Percentiles rank a stretch among this genome's conserved stretches.
phyloP scores from a whole-genome alignment of 2,797 vertebrate genomes.

The Neostethus bicornis region DNA sequence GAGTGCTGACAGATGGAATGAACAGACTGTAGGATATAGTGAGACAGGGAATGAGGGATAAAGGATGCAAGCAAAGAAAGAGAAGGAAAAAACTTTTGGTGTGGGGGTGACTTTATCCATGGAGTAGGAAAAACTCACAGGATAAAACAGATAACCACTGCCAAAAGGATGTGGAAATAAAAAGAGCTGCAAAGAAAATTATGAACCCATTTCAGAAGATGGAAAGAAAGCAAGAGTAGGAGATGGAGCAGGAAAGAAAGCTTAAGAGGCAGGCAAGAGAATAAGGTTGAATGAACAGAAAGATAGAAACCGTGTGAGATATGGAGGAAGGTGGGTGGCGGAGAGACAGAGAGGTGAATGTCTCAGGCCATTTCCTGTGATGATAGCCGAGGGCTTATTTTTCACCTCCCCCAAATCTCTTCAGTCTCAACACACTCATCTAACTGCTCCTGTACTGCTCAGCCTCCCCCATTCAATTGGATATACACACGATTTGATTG shows the following conservation, averaged over 20 bases:
- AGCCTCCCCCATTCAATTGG: conserved; percentile 17
- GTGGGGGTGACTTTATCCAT: conserved; percentile 17
- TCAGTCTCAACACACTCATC: conserved; percentile 21
- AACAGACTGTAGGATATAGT: conserved; percentile 12
- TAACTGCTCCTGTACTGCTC: conserved; percentile 26
- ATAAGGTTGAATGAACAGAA: conserved; percentile 53
- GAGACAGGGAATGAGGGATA: conserved; percentile 20
- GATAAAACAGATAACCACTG: conserved; percentile 37
- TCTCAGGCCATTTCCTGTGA: conserved; percentile 72
- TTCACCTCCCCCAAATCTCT: conserved; percentile 36
- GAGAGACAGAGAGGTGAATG: conserved; percentile 61
- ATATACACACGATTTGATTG: conserved; percentile 51
- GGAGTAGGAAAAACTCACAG: conserved; percentile 9
- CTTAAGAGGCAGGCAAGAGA: conserved; percentile 47
- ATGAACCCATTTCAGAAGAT: conserved; percentile 41
- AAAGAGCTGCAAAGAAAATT: conserved; percentile 34
- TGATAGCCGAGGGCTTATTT: conserved; percentile 74
- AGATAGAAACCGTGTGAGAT: conserved; percentile 49
- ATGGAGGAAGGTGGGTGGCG: conserved; percentile 48
- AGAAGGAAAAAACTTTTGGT: conserved; percentile 13
- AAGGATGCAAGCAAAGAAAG: conserved; percentile 12
- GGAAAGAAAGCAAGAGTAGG: conserved; percentile 25
- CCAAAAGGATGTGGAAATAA: conserved; percentile 21
- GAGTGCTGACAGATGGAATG: conserved; percentile 27
- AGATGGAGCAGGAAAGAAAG: conserved; percentile 38